These are phyloP conservation scores for Cyprinodon tularosa DNA, from an alignment of 2,113 vertebrate genomes.

Conservation along the genomic window DNA sequence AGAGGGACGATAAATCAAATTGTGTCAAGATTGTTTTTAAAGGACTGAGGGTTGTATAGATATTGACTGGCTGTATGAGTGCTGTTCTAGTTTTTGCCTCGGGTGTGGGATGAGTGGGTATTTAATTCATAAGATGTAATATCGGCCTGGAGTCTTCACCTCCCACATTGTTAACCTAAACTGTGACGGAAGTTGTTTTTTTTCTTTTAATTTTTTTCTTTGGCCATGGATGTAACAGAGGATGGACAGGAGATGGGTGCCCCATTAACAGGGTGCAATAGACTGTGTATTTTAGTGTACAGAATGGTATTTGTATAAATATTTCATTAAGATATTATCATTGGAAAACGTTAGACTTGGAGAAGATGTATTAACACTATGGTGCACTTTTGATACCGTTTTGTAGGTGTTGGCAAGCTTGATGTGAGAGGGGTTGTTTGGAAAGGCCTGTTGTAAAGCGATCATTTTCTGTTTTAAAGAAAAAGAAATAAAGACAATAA, in stretches of 20 bases:
- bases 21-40: slow-evolving; percentile 66
- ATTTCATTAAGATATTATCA: slow-evolving; percentile 80
- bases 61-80: slow-evolving; percentile 60
- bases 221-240: slow-evolving; percentile 54
- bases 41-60: slow-evolving; percentile 72
- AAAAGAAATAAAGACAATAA: slow-evolving; percentile 81
- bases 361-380: slow-evolving; percentile 86
- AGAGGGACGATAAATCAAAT: slow-evolving; percentile 68
- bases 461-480: slow-evolving; percentile 89
- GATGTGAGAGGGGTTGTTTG: slow-evolving; percentile 84
- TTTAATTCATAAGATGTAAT: slow-evolving; percentile 74
- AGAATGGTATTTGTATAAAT: slow-evolving; percentile 91
- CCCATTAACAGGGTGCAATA: slow-evolving; percentile 37
- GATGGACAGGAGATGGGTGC: slow-evolving; percentile 16
- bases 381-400: slow-evolving; percentile 91
- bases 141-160: slow-evolving; percentile 61
- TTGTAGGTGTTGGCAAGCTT: slow-evolving; percentile 87
- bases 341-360: slow-evolving; percentile 77
- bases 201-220: slow-evolving; percentile 8
- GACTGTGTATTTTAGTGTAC: slow-evolving; percentile 87
- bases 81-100: slow-evolving; percentile 67
- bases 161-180: slow-evolving; percentile 55
- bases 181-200: slow-evolving; percentile 23
- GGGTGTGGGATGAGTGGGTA: slow-evolving; percentile 71
- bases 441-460: slow-evolving; percentile 84